Conservation (phyloP, 1,140 invertebrate species). For the Harlomillsia oculata region DNA sequence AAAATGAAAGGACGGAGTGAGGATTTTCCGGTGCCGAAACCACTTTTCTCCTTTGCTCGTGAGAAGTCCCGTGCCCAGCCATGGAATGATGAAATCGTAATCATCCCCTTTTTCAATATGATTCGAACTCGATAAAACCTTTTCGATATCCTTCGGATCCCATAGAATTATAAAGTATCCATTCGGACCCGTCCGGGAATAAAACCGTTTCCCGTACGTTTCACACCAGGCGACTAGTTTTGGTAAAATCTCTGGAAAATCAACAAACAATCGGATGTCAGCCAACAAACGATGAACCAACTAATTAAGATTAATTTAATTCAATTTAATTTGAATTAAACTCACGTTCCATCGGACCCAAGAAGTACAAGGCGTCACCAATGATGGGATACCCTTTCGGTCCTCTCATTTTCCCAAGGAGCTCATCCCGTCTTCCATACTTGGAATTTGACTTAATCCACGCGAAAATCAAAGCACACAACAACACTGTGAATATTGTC, state of each 20-base stretch:
- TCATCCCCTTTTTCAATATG: conserved; percentile 54
- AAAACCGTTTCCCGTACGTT: conserved; percentile 39
- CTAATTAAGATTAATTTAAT: not conserved
- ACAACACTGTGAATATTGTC: no score
- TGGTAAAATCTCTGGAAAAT: not conserved
- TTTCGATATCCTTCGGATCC: conserved; percentile 15
- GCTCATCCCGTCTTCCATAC: no score
- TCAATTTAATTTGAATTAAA: not conserved
- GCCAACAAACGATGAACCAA: no score
- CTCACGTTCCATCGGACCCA: not conserved
- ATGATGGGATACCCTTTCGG: not conserved
- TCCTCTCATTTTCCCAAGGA: no score
- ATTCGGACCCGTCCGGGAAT: conserved; percentile 53
- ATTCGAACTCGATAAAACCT: conserved; percentile 46
- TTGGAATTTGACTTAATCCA: no score
- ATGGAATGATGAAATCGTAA: conserved; percentile 54
- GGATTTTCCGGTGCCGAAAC: conserved; percentile 49
- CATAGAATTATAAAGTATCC: conserved; percentile 32
- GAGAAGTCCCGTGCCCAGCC: conserved; percentile 58
- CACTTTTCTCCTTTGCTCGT: conserved; percentile 55
- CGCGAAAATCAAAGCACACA: no score
- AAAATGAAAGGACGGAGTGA: conserved; percentile 61
- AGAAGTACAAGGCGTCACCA: not conserved
- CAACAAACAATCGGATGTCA: no score
- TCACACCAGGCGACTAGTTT: not conserved